Conservation (phyloP, 2,113 vertebrate species). For the Chionis minor region DNA sequence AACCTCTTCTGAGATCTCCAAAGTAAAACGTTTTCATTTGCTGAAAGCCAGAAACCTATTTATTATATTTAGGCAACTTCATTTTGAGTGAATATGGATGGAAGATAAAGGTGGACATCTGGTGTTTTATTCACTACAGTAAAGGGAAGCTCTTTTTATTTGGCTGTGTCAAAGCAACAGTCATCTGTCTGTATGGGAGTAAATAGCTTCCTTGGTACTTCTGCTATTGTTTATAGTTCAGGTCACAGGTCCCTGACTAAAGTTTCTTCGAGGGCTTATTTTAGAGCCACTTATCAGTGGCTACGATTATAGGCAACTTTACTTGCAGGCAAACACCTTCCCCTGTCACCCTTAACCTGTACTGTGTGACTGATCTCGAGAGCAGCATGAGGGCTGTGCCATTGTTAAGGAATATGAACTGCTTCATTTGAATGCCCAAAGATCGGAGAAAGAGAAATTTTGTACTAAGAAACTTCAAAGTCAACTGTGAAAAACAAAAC, state of each 20-base stretch:
- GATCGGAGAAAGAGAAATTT: background rate
- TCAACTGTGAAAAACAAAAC: background rate
- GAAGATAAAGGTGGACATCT: conserved; percentile 21
- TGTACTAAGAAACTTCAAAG: conserved; percentile 22
- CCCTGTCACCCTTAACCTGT: conserved; percentile 35
- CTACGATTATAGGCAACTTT: conserved; percentile 48
- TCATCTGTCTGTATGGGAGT: background rate
- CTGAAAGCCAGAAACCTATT: conserved; percentile 9
- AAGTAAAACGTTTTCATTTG: conserved; percentile 14
- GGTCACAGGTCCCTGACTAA: conserved; percentile 23
- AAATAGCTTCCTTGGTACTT: background rate
- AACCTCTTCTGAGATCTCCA: background rate
- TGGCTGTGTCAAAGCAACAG: background rate
- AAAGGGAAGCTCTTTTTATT: background rate
- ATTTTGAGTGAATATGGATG: conserved; percentile 3
- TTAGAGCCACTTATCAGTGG: conserved; percentile 55
- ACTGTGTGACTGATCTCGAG: background rate
- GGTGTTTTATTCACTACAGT: background rate
- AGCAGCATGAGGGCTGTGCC: background rate
- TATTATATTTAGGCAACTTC: background rate
- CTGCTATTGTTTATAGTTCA: background rate
- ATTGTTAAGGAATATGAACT: background rate
- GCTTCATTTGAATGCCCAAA: background rate
- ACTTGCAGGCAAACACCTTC: conserved; percentile 49
- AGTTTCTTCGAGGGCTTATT: conserved; percentile 45